Conservation (phyloP, 2,113 vertebrate genomes). For the Etheostoma cragini region DNA sequence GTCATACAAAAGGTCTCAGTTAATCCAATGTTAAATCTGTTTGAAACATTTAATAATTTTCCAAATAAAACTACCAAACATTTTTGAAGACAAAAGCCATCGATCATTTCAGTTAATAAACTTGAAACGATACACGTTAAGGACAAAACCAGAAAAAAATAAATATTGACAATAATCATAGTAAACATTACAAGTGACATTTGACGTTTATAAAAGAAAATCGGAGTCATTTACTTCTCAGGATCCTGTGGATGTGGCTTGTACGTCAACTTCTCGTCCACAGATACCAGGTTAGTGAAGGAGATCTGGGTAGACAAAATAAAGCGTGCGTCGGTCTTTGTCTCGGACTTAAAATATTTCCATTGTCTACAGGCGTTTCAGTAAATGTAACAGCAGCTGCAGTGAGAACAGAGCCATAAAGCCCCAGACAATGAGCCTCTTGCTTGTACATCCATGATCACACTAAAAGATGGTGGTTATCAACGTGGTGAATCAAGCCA, state of each 20-base stretch:
- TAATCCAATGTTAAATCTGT: neutral
- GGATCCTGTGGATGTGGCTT: conserved; percentile 94
- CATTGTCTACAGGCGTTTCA: neutral
- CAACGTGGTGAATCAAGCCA: too few relatives aligned
- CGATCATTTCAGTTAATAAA: neutral
- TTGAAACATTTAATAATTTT: neutral
- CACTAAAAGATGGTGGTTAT: too few relatives aligned
- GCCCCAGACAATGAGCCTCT: neutral
- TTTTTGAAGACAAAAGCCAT: neutral
- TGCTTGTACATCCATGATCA: too few relatives aligned
- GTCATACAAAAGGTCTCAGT: neutral
- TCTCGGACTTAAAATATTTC: neutral
- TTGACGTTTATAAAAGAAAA: neutral
- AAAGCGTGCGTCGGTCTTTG: neutral
- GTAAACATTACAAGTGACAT: neutral
- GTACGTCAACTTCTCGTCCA: conserved; percentile 95
- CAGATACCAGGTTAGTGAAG: conserved; percentile 97
- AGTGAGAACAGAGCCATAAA: neutral
- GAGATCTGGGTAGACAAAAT: conserved; percentile 87
- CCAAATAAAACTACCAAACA: neutral
- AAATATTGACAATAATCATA: neutral
- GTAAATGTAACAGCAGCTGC: neutral
- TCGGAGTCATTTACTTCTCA: conserved; percentile 85
- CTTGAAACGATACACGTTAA: neutral
- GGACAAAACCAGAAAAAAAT: neutral